Percentiles rank a stretch among this genome's conserved stretches.
These are phyloP conservation scores for Saccostrea glomerata DNA, from an alignment of 1,140 invertebrate genomes.

Conservation along the genomic window DNA sequence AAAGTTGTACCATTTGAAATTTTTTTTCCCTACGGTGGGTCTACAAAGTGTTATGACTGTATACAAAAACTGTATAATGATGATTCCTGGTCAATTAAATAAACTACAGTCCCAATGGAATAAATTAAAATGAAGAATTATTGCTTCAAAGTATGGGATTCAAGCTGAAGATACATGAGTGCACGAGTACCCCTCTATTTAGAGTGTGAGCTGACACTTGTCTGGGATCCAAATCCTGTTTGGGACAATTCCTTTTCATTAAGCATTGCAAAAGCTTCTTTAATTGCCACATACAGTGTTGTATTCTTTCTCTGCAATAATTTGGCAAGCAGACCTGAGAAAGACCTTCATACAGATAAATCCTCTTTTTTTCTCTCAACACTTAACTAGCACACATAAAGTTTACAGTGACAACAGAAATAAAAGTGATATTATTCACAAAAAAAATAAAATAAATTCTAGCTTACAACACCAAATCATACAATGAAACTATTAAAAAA, in stretches of 20 bases:
- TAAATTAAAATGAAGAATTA: background rate
- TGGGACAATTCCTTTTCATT: background rate
- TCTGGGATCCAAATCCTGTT: background rate
- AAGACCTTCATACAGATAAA: background rate
- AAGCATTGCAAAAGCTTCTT: slow-evolving; percentile 5
- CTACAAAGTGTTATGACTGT: background rate
- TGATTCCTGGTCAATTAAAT: background rate
- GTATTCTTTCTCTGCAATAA: slow-evolving; percentile 8
- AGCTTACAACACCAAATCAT: no score
- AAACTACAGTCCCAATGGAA: background rate
- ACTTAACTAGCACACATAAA: background rate
- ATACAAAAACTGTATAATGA: background rate
- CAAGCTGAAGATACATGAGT: background rate
- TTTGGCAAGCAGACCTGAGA: background rate
- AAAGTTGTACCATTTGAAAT: no score
- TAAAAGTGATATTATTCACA: background rate
- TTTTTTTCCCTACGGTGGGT: no score
- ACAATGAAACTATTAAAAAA: no score
- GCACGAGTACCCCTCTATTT: background rate
- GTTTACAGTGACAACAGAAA: background rate
- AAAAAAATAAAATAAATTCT: no score
- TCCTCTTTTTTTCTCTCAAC: background rate
- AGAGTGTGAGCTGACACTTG: background rate
- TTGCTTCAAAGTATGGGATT: background rate
- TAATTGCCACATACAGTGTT: background rate